Conservation (phyloP, 2,888 invertebrate species). For the Ophion costatus region DNA sequence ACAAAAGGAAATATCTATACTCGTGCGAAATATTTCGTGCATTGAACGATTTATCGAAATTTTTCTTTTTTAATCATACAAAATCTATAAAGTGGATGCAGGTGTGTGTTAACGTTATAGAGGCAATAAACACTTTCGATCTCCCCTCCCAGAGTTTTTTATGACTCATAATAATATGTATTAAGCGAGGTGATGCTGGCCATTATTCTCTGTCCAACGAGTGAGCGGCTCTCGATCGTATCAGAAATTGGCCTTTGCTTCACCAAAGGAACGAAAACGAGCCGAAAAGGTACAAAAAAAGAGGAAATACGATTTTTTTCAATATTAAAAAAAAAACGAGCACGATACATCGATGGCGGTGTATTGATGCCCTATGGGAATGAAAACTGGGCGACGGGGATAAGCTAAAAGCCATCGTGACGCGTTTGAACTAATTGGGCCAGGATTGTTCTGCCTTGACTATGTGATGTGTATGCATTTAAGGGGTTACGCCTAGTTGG, state of each 20-base stretch:
- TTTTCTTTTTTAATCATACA: too few relatives aligned
- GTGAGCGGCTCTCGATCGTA: slow-evolving; percentile 42
- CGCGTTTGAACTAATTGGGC: slow-evolving; percentile 25
- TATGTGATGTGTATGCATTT: neutral
- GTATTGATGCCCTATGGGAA: slow-evolving; percentile 45
- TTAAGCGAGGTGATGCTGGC: slow-evolving; percentile 50
- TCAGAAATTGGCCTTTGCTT: slow-evolving; percentile 55
- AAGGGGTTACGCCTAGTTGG: too few relatives aligned
- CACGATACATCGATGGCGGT: slow-evolving; percentile 42
- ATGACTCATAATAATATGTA: slow-evolving; percentile 63
- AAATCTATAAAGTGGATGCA: neutral
- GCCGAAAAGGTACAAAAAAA: slow-evolving; percentile 1
- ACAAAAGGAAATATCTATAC: neutral
- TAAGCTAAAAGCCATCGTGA: slow-evolving; percentile 26
- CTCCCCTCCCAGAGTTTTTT: slow-evolving; percentile 47
- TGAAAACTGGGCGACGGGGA: slow-evolving; percentile 26
- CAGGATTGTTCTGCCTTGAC: slow-evolving; percentile 1
- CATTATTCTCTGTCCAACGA: slow-evolving; percentile 32
- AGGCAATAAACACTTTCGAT: slow-evolving; percentile 55
- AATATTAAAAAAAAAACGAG: neutral
- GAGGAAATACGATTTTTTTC: neutral
- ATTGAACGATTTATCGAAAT: neutral
- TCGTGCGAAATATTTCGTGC: slow-evolving; percentile 1
- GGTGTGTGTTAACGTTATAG: neutral
- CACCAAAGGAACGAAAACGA: slow-evolving; percentile 7